Conservation (phyloP, 1,140 invertebrate genomes). For the Campodea augens region DNA sequence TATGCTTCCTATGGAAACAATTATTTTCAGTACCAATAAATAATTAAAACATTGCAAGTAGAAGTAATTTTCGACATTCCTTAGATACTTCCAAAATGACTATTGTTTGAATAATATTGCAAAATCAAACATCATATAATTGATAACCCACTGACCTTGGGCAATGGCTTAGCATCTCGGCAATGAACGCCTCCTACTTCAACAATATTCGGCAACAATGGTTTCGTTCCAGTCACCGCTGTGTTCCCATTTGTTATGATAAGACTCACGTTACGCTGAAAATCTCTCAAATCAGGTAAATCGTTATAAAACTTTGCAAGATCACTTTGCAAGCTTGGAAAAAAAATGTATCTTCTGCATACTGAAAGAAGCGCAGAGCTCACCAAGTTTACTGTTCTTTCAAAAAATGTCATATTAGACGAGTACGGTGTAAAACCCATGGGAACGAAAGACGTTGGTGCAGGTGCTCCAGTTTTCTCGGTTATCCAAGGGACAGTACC, state of each 20-base stretch:
- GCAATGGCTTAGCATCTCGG: slow-evolving; percentile 15
- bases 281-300: slow-evolving; percentile 25
- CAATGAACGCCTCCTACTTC: slow-evolving; percentile 39
- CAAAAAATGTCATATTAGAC: slow-evolving; percentile 32
- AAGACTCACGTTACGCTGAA: slow-evolving; percentile 28
- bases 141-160: slow-evolving; percentile 12
- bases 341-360: background rate
- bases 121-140: too few relatives aligned
- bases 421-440: slow-evolving; percentile 27
- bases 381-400: background rate
- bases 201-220: slow-evolving; percentile 27
- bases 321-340: slow-evolving; percentile 16
- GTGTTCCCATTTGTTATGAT: slow-evolving; percentile 36
- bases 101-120: background rate
- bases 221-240: slow-evolving; percentile 26
- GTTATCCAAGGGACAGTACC: too few relatives aligned
- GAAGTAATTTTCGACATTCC: too few relatives aligned
- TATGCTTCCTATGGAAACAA: too few relatives aligned
- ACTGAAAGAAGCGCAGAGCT: background rate
- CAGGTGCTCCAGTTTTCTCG: too few relatives aligned
- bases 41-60: too few relatives aligned
- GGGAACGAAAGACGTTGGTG: too few relatives aligned
- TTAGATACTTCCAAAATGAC: too few relatives aligned
- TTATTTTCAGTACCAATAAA: too few relatives aligned
- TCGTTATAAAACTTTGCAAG: slow-evolving; percentile 25